Evolutionary conservation across 2,888 invertebrate genomes (phyloP).

Genomic region (Zaprionus bogoriensis): DNA sequence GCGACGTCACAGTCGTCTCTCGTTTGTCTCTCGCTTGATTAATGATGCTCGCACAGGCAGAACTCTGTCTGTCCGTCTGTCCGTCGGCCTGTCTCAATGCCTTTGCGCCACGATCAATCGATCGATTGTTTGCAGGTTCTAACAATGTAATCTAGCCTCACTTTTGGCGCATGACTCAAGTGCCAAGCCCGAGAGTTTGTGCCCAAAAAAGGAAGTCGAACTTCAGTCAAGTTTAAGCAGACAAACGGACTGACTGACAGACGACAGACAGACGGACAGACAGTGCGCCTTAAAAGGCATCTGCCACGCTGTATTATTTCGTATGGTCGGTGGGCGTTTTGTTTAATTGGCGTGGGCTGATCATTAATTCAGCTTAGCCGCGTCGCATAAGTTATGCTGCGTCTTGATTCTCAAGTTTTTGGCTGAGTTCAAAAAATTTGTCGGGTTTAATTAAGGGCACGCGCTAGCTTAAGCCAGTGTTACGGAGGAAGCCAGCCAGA

Average conservation of each 20-base stretch:
- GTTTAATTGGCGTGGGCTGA: constrained; percentile 57
- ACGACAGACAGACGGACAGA: constrained; percentile 33
- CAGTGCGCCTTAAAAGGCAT: constrained; percentile 55
- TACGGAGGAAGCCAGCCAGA: constrained; percentile 23
- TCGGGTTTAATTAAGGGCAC: constrained; percentile 58
- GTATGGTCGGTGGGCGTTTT: constrained; percentile 51
- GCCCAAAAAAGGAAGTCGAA: constrained; percentile 10
- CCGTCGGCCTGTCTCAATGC: too few relatives aligned
- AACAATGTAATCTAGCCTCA: constrained; percentile 10
- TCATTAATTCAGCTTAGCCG: constrained; percentile 49
- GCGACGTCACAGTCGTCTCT: constrained; percentile 25
- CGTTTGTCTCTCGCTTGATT: constrained; percentile 43
- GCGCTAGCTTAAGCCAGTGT: constrained; percentile 38
- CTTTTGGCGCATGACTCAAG: constrained; percentile 32
- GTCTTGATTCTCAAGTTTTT: constrained; percentile 8
- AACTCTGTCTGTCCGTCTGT: constrained; percentile 34
- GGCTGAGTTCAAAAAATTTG: constrained; percentile 29
- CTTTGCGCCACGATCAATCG: constrained; percentile 36
- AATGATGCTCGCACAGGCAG: constrained; percentile 44
- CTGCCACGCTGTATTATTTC: constrained; percentile 23
- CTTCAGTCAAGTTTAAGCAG: constrained; percentile 2
- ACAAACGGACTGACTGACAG: too few relatives aligned
- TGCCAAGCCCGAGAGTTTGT: constrained; percentile 1
- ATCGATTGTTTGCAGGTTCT: constrained; percentile 11
- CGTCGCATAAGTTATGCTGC: constrained; percentile 16